Base-by-base conservation (phyloP, 2,113 vertebrate genomes). In the Nestor notabilis region DNA sequence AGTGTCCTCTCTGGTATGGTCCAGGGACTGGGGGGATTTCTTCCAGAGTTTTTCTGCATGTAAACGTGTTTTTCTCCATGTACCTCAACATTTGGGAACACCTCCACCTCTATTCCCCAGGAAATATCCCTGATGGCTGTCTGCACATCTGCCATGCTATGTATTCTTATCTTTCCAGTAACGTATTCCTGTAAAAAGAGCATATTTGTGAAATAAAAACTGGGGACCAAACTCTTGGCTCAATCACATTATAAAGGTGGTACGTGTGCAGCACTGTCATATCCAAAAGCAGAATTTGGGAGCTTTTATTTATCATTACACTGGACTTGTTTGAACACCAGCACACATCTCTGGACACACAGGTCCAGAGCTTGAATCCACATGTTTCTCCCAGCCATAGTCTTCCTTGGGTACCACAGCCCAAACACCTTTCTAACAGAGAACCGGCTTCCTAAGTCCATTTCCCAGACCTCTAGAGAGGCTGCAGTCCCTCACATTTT, bases 91-190 rank as follows among this genome's bases (percentile, higher is more conserved):
- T 47, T 44, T 75, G 7, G 35, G 69, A 53, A 16, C 13, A n/a
- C 9, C 19, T 84, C 33, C 27, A 9, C 31, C 33, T 43, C 47
- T 39, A 2, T 24, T 90, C 46, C 6, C 28, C 27, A 47, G 84
- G 47, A 80, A 19, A 27, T 25, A 27, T 41, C n/a, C 49, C 63
- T 13, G 15, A 4, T 8, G 41, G 13, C n/a, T 52, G 8, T 4
- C 41, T 53, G 2, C 6, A 3, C 2, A 0, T 61, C 33, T 64
- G 46, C 50, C 10, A 4, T 18, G 27, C 25, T 18, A 64, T 3
- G 1, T 35, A 13, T 10, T 31, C 8, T 1, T 29, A 31, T 25
- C 12, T 15, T 82, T 65, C 64, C 35, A 52, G 43, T 25, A n/a
- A 13, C 2, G 5, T 23, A 39, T 72, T 88, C 24, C 20, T 35